These are phyloP conservation scores for Dryoscopus gambensis DNA, from an alignment of 2,113 vertebrate genomes.

Conservation along the genomic window DNA sequence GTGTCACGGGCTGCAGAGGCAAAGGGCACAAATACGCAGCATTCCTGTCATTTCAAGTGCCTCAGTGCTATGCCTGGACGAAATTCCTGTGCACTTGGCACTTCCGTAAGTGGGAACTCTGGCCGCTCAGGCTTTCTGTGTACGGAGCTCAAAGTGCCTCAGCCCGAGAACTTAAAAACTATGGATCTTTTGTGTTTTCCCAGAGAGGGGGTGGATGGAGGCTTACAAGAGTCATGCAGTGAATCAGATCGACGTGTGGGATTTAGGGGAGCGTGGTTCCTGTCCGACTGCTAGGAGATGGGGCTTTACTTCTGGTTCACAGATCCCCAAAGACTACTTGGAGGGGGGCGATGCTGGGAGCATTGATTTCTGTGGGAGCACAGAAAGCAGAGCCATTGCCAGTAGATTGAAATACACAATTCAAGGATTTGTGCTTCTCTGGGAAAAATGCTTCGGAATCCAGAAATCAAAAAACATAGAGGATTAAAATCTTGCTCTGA, in stretches of 20 bases:
- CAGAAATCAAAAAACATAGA: not conserved
- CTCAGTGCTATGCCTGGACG: not conserved
- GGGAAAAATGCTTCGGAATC: not conserved
- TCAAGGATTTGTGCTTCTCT: not conserved
- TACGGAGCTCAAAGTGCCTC: not conserved
- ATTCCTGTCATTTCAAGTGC: not conserved
- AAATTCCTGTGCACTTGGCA: not conserved
- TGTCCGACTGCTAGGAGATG: not conserved
- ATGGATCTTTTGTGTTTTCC: not conserved
- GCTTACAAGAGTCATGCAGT: not conserved
- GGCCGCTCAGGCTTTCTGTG: not conserved
- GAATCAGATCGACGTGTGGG: not conserved
- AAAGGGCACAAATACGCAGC: not conserved
- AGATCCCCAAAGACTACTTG: not conserved
- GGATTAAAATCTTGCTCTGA: not conserved
- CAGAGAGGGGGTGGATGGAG: not conserved
- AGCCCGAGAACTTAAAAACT: not conserved
- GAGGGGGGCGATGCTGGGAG: not conserved
- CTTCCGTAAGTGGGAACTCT: not conserved
- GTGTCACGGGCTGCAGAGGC: not conserved
- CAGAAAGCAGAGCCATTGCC: not conserved
- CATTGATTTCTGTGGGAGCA: not conserved
- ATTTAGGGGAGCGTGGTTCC: not conserved
- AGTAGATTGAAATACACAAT: not conserved
- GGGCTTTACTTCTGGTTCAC: not conserved